Percentiles rank a stretch among this genome's conserved stretches.
These are phyloP conservation scores for Semaprochilodus insignis DNA, from an alignment of 2,797 vertebrate genomes.

Conservation along the genomic window DNA sequence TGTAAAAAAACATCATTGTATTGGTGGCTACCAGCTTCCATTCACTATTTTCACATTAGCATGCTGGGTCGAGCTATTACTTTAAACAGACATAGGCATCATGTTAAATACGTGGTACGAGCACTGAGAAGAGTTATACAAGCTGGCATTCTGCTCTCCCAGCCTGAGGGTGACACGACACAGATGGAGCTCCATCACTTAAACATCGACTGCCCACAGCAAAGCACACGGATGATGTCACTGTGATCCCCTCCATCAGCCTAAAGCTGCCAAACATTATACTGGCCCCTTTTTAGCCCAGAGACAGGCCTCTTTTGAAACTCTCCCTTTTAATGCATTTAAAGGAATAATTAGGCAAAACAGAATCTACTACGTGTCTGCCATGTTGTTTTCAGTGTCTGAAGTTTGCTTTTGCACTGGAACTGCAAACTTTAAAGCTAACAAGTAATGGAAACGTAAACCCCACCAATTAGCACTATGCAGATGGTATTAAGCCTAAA, in stretches of 20 bases:
- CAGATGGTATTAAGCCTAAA: neutral
- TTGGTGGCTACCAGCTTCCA: neutral
- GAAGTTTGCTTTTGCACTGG: neutral
- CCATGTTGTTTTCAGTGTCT: neutral
- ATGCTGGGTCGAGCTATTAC: neutral
- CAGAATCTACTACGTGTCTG: neutral
- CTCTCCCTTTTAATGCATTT: neutral
- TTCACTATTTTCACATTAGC: neutral
- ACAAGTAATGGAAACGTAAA: neutral
- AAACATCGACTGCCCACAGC: conserved; percentile 10
- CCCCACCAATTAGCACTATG: neutral
- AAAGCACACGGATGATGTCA: conserved; percentile 37
- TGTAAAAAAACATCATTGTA: neutral
- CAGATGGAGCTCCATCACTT: conserved; percentile 43
- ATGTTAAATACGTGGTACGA: conserved; percentile 2
- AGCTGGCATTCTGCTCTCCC: neutral
- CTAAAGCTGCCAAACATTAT: neutral
- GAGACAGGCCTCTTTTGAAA: neutral
- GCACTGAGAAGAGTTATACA: neutral
- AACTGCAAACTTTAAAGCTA: neutral
- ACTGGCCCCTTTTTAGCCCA: conserved; percentile 1
- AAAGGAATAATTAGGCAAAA: neutral
- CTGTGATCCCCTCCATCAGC: neutral
- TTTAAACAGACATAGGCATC: neutral
- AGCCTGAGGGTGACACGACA: conserved; percentile 25